Base-by-base conservation (phyloP, 2,888 invertebrate species). In the Chaetoderma sp. region DNA sequence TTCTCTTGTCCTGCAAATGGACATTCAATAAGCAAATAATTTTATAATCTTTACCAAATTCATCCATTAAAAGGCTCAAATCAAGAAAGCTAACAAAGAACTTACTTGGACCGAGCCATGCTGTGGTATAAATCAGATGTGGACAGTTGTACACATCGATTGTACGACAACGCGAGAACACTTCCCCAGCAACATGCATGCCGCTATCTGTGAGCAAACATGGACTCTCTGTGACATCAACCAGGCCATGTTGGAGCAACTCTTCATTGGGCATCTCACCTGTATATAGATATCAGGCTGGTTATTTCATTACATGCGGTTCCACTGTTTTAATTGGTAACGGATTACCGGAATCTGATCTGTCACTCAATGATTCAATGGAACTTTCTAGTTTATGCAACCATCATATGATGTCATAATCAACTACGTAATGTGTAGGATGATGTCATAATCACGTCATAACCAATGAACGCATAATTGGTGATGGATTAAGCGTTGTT, bases 131-230 rank as follows among this genome's bases (percentile, higher is more conserved):
- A 55, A 72, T 73, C 4, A 83, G 68, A 60, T 81, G 78, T 5
- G 82, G 82, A 62, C 82, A 80, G 63, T 81, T 82, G 65, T 76
- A 78, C 18, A 82, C 65, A 25, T 74, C 72, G 42, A 83, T 63
- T 27, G 58, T 70, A 58, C 68, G 71, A 4, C 80, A 39, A 21
- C 66, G 32, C 2, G 73, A 72, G 60, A 83, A 82, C 23, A 78
- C 80, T 55, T 72, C 64, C 0, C 75, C 75, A 10, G 70, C 73
- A 1, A 71, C 60, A 39, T 62, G 66, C 73, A 77, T 73, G 5
- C 77, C 77, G 30, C 69, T 61, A 49, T 77, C 76, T 32, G 75
- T 75, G 16, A 77, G 68, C 49, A 72, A 62, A 10, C 73, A 72
- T 13, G 73, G 73, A 13, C 68, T 60, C 55, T 77, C 77, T 8